phyloP scores from a whole-genome alignment of 92 coral and sea anemone species.

The Parazoanthus swiftii region DNA sequence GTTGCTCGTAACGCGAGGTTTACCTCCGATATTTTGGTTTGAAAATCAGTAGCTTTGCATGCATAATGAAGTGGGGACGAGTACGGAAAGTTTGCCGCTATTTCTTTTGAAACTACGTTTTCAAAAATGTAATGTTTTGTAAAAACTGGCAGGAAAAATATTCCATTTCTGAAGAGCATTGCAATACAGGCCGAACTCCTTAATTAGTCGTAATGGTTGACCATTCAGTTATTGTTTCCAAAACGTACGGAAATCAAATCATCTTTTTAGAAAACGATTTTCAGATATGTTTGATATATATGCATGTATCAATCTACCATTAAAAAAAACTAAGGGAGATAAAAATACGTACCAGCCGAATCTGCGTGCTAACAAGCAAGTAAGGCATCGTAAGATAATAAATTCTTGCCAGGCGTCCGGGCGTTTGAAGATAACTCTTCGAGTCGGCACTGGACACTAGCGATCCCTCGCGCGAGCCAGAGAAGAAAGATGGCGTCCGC shows the following conservation, averaged over 20 bases:
- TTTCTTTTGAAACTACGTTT: too few relatives aligned
- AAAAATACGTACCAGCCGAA: background rate
- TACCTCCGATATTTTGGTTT: too few relatives aligned
- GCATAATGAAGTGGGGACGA: too few relatives aligned
- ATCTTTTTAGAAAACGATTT: background rate
- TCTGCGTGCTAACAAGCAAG: constrained; percentile 11
- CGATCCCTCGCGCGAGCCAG: background rate
- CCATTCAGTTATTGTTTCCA: too few relatives aligned
- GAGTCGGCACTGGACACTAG: background rate
- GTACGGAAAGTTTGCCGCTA: too few relatives aligned
- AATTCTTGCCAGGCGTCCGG: background rate
- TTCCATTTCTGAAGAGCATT: too few relatives aligned
- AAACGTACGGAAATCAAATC: background rate
- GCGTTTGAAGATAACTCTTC: background rate
- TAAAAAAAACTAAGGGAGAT: background rate
- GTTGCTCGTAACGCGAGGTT: too few relatives aligned
- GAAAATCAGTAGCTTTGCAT: too few relatives aligned
- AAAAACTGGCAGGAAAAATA: too few relatives aligned
- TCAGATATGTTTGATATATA: background rate
- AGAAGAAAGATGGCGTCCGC: constrained; percentile 73
- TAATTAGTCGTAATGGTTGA: too few relatives aligned
- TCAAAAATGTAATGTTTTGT: too few relatives aligned
- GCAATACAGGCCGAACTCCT: too few relatives aligned
- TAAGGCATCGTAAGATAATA: background rate
- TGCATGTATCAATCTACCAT: background rate